These are phyloP conservation scores for Nothocercus julius DNA, from an alignment of 2,113 vertebrate genomes.

Conservation along the genomic window DNA sequence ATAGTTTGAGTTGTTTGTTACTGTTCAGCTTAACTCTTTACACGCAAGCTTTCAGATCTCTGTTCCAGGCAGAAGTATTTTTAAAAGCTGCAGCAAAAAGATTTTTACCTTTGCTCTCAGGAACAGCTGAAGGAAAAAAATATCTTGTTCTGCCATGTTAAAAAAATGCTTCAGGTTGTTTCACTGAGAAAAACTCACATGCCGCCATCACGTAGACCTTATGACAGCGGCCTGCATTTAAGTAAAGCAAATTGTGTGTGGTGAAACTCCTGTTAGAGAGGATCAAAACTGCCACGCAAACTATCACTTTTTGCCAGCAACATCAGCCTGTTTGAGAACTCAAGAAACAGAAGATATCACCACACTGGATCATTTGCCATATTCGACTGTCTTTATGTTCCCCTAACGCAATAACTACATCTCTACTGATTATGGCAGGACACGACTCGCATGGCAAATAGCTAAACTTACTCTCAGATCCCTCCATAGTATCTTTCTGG, in stretches of 20 bases:
- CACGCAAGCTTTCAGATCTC: neutral
- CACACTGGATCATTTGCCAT: neutral
- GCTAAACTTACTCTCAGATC: neutral
- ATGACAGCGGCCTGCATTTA: neutral
- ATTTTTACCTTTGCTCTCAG: neutral
- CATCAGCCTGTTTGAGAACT: neutral
- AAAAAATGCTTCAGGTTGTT: neutral
- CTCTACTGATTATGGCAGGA: neutral
- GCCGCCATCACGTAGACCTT: neutral
- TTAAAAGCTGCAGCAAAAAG: neutral
- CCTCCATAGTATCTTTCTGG: neutral
- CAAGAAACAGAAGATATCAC: neutral
- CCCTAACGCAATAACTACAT: neutral
- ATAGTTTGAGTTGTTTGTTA: neutral
- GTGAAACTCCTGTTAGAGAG: neutral
- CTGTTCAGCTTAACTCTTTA: neutral
- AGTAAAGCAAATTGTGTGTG: neutral
- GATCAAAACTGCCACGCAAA: neutral
- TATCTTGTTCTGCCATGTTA: neutral
- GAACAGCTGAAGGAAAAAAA: neutral
- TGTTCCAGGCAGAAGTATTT: neutral
- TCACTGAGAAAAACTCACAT: neutral
- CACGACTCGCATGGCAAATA: neutral
- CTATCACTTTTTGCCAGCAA: neutral
- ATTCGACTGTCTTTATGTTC: fast-evolving